Evolutionary conservation across 2,113 vertebrate genomes (phyloP).

Genomic region (Nycticorax nycticorax): DNA sequence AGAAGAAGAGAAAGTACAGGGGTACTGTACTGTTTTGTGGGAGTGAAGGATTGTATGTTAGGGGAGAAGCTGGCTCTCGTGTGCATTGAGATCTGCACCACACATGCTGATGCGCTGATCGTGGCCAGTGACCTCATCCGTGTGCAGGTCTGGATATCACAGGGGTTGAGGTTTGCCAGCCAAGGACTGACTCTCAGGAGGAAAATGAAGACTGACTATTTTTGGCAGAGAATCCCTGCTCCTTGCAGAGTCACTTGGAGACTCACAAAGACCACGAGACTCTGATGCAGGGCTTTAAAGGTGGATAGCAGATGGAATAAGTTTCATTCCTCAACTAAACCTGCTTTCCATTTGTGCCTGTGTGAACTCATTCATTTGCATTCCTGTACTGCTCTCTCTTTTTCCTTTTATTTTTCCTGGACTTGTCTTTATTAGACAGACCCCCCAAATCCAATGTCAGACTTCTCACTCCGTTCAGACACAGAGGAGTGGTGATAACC

Average conservation of each 20-base stretch:
- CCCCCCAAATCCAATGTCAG: neutral
- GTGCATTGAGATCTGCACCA: neutral
- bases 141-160: neutral
- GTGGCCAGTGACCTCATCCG: neutral
- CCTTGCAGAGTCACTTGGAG: neutral
- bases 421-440: neutral
- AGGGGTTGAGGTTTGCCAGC: neutral
- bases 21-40: neutral
- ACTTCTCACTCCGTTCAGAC: neutral
- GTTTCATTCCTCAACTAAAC: neutral
- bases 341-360: constrained; percentile 28
- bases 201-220: neutral
- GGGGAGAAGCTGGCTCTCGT: neutral
- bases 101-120: neutral
- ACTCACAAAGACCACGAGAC: neutral
- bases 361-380: neutral
- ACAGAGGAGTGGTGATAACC: neutral
- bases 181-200: neutral
- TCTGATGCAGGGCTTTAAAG: neutral
- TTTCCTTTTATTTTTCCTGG: neutral
- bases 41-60: neutral
- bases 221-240: constrained; percentile 2
- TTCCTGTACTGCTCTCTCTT: neutral
- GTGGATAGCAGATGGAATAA: constrained; percentile 7
- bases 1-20: neutral